phyloP scores from a whole-genome alignment of 1,140 invertebrate genomes.

The Chionoecetes opilio region DNA sequence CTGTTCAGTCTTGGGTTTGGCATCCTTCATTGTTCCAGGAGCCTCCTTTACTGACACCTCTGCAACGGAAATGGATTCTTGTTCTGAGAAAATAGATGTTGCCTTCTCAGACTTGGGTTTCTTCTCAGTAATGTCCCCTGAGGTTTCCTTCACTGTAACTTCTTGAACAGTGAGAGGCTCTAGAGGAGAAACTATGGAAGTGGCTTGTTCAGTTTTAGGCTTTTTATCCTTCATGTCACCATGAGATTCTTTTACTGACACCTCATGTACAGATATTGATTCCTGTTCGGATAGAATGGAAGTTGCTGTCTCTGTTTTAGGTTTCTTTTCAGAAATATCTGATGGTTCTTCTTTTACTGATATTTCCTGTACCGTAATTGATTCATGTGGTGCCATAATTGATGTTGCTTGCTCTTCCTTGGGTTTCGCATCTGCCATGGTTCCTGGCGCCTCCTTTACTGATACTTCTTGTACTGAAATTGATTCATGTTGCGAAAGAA shows the following conservation, averaged over 20 bases:
- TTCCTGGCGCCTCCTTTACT: conserved; percentile 83
- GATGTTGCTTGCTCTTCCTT: conserved; percentile 64
- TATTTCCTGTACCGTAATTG: conserved; percentile 67
- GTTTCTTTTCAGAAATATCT: conserved; percentile 81
- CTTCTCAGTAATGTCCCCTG: conserved; percentile 83
- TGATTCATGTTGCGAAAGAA: conserved; percentile 51
- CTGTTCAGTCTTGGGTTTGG: conserved; percentile 59
- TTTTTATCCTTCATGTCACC: conserved; percentile 82
- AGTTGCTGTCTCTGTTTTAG: conserved; percentile 82
- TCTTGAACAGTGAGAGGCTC: conserved; percentile 69
- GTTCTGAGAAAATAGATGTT: conserved; percentile 83
- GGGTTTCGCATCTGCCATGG: conserved; percentile 47
- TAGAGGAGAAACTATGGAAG: conserved; percentile 70
- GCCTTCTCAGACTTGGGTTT: conserved; percentile 85
- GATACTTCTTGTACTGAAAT: conserved; percentile 64
- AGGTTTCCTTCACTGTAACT: conserved; percentile 84
- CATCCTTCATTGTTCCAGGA: conserved; percentile 63
- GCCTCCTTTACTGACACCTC: conserved; percentile 70
- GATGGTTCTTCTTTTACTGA: conserved; percentile 82
- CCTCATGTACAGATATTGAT: conserved; percentile 66
- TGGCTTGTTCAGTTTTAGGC: conserved; percentile 83
- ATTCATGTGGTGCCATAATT: conserved; percentile 56
- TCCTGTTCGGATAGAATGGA: conserved; percentile 63
- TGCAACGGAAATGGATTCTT: conserved; percentile 67
- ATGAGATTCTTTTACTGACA: conserved; percentile 83